Conservation (phyloP, 2,888 invertebrate species). For the Lingula anatina region DNA sequence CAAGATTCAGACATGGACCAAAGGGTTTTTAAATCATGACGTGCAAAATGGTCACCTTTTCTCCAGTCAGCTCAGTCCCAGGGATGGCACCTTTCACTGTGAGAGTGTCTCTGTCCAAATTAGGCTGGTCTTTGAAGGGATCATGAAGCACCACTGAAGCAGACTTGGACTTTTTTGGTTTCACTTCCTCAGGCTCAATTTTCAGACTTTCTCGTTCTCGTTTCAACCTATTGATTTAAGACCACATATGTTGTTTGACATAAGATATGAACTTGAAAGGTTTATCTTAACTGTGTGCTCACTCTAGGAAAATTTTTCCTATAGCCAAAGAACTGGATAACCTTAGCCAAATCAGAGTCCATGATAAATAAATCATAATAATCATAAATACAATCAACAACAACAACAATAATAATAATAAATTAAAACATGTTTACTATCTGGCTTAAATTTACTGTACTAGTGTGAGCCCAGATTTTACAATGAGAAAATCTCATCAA, state of each 20-base stretch:
- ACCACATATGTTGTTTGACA: not conserved
- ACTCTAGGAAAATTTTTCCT: too few relatives aligned
- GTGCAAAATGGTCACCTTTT: constrained; percentile 16
- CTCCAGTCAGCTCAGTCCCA: constrained; percentile 26
- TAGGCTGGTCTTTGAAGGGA: not conserved
- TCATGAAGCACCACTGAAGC: not conserved
- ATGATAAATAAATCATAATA: too few relatives aligned
- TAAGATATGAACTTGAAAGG: not conserved
- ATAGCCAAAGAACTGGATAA: too few relatives aligned
- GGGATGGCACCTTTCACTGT: constrained; percentile 27
- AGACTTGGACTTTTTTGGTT: not conserved
- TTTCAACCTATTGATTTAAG: not conserved
- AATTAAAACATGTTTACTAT: too few relatives aligned
- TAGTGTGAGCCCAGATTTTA: too few relatives aligned
- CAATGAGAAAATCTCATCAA: too few relatives aligned
- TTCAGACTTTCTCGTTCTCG: not conserved
- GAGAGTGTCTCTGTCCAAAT: constrained; percentile 12
- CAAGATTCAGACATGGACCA: not conserved
- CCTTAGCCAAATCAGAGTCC: too few relatives aligned
- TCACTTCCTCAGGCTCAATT: too few relatives aligned
- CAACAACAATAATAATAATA: too few relatives aligned
- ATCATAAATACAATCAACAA: too few relatives aligned
- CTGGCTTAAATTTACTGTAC: too few relatives aligned
- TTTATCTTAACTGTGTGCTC: too few relatives aligned
- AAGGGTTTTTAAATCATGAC: not conserved